Percentiles rank a stretch among this genome's conserved stretches.
Conservation (phyloP, 2,113 vertebrate species). For the Gymnocephalus cernua region DNA sequence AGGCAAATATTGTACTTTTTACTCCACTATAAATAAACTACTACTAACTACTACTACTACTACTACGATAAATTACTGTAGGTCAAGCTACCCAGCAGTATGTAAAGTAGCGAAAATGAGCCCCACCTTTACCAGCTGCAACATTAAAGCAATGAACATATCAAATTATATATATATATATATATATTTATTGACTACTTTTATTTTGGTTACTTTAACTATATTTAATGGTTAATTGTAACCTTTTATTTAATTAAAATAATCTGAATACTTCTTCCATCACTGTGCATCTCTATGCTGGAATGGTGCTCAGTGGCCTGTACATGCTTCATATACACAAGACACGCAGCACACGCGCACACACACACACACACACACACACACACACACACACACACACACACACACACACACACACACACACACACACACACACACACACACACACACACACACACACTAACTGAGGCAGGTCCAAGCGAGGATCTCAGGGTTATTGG, state of each 20-base stretch:
- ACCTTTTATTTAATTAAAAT: not conserved
- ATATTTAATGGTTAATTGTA: no score
- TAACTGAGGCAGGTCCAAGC: conserved; percentile 62
- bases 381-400: not conserved
- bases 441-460: conserved; percentile 15
- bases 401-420: conserved; percentile 17
- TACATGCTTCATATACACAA: conserved; percentile 8
- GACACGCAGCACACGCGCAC: conserved; percentile 5
- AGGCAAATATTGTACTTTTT: not conserved
- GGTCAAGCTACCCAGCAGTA: no score
- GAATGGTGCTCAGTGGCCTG: not conserved
- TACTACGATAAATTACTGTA: no score
- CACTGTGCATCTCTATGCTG: not conserved
- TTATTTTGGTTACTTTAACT: no score
- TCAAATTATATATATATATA: no score
- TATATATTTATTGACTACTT: no score
- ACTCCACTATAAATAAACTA: no score
- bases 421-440: not conserved
- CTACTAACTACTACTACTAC: no score
- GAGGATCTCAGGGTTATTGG: conserved; percentile 69
- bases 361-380: conserved; percentile 18
- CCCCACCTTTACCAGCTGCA: not conserved
- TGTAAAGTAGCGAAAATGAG: not conserved
- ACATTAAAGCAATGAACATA: not conserved
- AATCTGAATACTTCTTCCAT: not conserved